Percentiles rank a stretch among this genome's conserved stretches.
Evolutionary conservation across 2,113 vertebrate species (phyloP).

Genomic region (Cavia aperea): DNA sequence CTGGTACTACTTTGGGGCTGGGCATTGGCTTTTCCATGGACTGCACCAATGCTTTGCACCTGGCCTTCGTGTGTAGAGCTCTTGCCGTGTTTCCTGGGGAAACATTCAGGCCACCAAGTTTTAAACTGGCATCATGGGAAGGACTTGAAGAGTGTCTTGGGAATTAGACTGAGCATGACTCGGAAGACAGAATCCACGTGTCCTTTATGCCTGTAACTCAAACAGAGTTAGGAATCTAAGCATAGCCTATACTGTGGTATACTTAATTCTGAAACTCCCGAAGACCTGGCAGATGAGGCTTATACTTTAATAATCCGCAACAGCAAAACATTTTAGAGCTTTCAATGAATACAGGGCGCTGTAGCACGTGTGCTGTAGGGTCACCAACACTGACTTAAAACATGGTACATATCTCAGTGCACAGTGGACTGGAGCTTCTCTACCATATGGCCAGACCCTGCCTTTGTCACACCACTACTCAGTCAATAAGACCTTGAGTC

Average conservation of each 20-base stretch:
- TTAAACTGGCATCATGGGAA: neutral
- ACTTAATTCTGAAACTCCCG: neutral
- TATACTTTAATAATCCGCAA: neutral
- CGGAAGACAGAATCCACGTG: neutral
- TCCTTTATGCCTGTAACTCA: neutral
- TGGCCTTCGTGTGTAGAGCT: too few relatives aligned
- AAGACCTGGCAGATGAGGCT: neutral
- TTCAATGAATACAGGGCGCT: neutral
- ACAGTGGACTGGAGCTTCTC: neutral
- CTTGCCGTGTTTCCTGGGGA: too few relatives aligned
- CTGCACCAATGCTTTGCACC: too few relatives aligned
- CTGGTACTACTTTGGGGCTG: rapidly evolving
- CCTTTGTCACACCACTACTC: rapidly evolving
- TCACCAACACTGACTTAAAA: neutral
- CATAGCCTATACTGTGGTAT: neutral
- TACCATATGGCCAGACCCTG: neutral
- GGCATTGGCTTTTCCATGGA: rapidly evolving
- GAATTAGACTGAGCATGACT: neutral
- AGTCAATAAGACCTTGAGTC: neutral
- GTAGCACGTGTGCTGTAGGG: neutral
- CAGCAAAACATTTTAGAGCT: neutral
- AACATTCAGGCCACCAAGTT: neutral
- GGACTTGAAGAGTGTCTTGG: too few relatives aligned
- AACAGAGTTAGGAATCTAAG: neutral
- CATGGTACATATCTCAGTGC: rapidly evolving